These are phyloP conservation scores for Allacma fusca DNA, from an alignment of 2,888 invertebrate species.

Conservation along the genomic window DNA sequence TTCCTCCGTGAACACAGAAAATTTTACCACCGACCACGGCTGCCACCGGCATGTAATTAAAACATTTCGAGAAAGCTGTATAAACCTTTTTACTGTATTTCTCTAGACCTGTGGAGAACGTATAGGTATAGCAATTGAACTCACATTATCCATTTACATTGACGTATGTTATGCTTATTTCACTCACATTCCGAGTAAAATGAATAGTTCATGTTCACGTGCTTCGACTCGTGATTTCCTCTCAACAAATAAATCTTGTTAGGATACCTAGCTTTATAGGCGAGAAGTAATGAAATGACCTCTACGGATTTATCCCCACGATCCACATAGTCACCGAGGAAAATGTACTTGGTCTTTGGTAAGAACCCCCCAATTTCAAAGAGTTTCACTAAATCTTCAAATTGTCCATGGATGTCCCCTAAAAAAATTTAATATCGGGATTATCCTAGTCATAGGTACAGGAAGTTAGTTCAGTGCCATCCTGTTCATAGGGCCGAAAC, in stretches of 20 bases:
- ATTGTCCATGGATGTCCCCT: conserved; percentile 44
- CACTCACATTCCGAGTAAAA: conserved; percentile 39
- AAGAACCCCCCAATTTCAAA: conserved; percentile 24
- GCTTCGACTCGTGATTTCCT: conserved; percentile 41
- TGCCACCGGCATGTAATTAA: conserved; percentile 39
- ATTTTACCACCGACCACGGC: conserved; percentile 35
- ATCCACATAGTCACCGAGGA: conserved; percentile 45
- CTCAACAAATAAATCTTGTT: conserved; percentile 27
- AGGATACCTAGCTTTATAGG: conserved; percentile 39
- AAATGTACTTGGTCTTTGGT: conserved; percentile 33
- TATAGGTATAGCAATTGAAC: no score
- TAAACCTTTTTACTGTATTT: conserved; percentile 39
- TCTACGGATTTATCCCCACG: conserved; percentile 39
- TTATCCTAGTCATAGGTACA: no score
- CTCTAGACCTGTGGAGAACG: neutral
- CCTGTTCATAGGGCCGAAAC: no score
- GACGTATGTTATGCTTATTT: neutral
- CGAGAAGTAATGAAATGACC: conserved; percentile 37
- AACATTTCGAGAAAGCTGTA: conserved; percentile 28
- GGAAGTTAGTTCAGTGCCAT: no score
- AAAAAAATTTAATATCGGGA: neutral
- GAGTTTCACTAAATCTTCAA: conserved; percentile 28
- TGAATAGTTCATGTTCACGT: conserved; percentile 33
- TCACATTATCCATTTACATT: no score
- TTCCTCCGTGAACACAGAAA: conserved; percentile 44